Conservation (phyloP, 2,113 vertebrate genomes). For the Hydrolagus affinis region DNA sequence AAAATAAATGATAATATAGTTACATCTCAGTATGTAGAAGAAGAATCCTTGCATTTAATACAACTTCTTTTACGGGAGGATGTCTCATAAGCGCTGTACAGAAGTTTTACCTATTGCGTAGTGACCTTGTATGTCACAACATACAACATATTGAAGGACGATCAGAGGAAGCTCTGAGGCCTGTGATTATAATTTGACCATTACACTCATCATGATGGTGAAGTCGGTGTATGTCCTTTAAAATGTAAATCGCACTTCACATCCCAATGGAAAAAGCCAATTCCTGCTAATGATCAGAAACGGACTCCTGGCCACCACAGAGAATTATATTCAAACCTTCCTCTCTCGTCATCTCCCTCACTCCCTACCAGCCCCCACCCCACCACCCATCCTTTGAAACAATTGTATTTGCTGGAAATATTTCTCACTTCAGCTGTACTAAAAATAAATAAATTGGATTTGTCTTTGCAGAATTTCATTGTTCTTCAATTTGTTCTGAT, state of each 20-base stretch:
- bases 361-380: too few species aligned
- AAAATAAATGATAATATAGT: too few species aligned
- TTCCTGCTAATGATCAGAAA: not conserved
- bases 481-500: constrained; percentile 25
- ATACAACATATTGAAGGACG: not conserved
- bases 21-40: too few species aligned
- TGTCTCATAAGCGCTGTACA: too few species aligned
- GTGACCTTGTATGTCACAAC: too few species aligned
- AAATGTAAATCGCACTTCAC: not conserved
- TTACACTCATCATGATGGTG: not conserved
- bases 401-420: constrained; percentile 12
- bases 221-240: not conserved
- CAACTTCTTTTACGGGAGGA: too few species aligned
- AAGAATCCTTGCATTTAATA: too few species aligned
- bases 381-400: not conserved
- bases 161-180: not conserved
- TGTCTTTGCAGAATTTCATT: constrained; percentile 25
- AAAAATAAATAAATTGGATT: constrained; percentile 31
- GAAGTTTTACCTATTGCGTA: too few species aligned
- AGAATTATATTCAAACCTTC: constrained; percentile 2
- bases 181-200: not conserved
- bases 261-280: not conserved
- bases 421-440: constrained; percentile 23
- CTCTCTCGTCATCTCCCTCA: too few species aligned
- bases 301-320: not conserved